These are phyloP conservation scores for Drosophila melanogaster DNA, from an alignment of 1,140 invertebrate species.

Conservation along the genomic window Release_6_plus_ISO1_MT NT_033779.5:2506501-2507000, in stretches of 20 bases:
- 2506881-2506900: background rate
- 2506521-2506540: conserved; percentile 16
- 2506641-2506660: conserved; percentile 54
- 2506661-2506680: conserved; percentile 74
- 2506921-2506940: conserved; percentile 40
- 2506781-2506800: too few species aligned
- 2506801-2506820: background rate
- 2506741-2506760: too few species aligned
- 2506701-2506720: background rate
- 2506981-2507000: conserved; percentile 27
- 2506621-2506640: conserved; percentile 49
- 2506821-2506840: background rate
- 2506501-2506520: conserved; percentile 67
- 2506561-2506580: conserved; percentile 67
- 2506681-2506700: conserved; percentile 39
- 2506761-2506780: too few species aligned
- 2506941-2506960: conserved; percentile 60
- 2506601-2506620: conserved; percentile 67
- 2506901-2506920: conserved; percentile 15
- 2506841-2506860: background rate
- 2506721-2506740: background rate
- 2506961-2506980: conserved; percentile 71
- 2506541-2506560: background rate
- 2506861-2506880: background rate
- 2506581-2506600: conserved; percentile 67